These are phyloP conservation scores for Sorex maritimensis DNA, from an alignment of 2,797 vertebrate genomes.

Conservation along the genomic window DNA sequence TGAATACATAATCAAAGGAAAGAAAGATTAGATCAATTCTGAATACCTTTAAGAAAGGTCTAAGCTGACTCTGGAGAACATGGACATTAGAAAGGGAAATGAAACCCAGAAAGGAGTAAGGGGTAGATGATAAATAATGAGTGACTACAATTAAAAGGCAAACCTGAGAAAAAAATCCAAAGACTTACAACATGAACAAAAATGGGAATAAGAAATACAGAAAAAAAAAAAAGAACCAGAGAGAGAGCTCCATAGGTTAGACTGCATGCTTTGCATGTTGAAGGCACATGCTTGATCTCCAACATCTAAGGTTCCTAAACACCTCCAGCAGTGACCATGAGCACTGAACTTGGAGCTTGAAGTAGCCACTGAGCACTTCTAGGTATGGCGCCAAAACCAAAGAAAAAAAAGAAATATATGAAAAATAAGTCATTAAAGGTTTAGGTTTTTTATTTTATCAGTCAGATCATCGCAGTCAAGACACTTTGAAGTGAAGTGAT, in stretches of 20 bases:
- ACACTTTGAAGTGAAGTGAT: not conserved
- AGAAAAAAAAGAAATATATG: not conserved
- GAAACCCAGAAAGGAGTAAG: not conserved
- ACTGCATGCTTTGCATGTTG: too few species aligned
- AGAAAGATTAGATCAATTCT: conserved; percentile 57
- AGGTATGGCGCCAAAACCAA: too few species aligned
- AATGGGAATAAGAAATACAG: not conserved
- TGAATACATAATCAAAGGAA: conserved; percentile 55
- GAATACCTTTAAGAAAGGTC: conserved; percentile 57
- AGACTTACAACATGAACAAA: conserved; percentile 20
- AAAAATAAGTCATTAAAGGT: not conserved
- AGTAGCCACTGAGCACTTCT: too few species aligned
- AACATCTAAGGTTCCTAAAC: too few species aligned
- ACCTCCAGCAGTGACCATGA: too few species aligned
- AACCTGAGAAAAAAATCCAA: conserved; percentile 17
- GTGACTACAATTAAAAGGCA: not conserved
- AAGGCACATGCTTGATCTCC: too few species aligned
- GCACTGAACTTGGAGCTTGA: too few species aligned
- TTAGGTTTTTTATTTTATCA: not conserved
- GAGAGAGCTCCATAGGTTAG: too few species aligned
- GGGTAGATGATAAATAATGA: conserved; percentile 30
- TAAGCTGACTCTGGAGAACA: conserved; percentile 48
- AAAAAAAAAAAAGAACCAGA: too few species aligned
- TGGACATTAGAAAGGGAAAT: conserved; percentile 62
- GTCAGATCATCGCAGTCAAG: conserved; percentile 32